Percentiles rank a stretch among this genome's conserved stretches.
These are phyloP conservation scores for Odontophorus gujanensis DNA, from an alignment of 2,113 vertebrate genomes.

Conservation along the genomic window DNA sequence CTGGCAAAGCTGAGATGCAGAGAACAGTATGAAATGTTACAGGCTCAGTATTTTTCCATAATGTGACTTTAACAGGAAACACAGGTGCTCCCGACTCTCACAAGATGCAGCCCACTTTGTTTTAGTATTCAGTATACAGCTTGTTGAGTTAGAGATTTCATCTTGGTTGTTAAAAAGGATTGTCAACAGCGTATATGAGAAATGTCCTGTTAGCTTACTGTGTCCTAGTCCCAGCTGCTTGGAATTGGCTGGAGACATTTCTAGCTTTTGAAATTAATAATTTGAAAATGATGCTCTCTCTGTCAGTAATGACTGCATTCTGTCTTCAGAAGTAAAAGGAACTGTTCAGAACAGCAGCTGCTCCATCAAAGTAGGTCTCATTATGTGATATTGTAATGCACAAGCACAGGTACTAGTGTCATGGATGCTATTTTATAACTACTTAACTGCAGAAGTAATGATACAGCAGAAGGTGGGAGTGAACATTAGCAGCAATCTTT, in stretches of 20 bases:
- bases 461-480: constrained; percentile 69
- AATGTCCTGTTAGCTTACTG: background rate
- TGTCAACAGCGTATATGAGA: background rate
- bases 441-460: constrained; percentile 68
- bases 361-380: constrained; percentile 55
- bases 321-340: constrained; percentile 58
- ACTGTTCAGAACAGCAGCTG: constrained; percentile 68
- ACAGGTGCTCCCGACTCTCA: background rate
- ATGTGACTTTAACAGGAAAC: background rate
- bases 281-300: constrained; percentile 51
- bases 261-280: constrained; percentile 70
- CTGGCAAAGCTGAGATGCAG: background rate
- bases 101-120: background rate
- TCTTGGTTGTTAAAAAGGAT: background rate
- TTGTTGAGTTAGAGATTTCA: background rate
- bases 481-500: constrained; percentile 65
- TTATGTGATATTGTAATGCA: constrained; percentile 73
- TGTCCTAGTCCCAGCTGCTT: constrained; percentile 8
- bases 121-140: constrained; percentile 24
- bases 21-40: background rate
- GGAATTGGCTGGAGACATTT: constrained; percentile 11
- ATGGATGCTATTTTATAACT: constrained; percentile 61
- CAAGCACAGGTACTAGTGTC: constrained; percentile 65
- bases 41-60: background rate
- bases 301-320: constrained; percentile 36